Percentiles rank a stretch among this genome's conserved stretches.
These are phyloP conservation scores for Siniperca chuatsi DNA, from an alignment of 2,113 vertebrate genomes.

Conservation along the genomic window DNA sequence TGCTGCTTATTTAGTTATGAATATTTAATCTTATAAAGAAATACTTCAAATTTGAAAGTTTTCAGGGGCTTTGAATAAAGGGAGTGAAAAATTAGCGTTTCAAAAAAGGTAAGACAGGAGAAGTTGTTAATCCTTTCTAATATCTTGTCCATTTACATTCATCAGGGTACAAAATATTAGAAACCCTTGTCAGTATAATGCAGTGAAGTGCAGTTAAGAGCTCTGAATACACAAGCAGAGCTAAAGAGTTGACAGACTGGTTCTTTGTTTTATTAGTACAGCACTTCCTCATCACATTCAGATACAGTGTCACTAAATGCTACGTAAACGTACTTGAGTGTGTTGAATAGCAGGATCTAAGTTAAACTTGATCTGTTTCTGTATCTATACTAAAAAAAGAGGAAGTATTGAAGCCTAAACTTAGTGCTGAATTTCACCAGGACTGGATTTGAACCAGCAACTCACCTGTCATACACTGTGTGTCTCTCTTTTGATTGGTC, in stretches of 20 bases:
- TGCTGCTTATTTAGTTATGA: too few species aligned
- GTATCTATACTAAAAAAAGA: not conserved
- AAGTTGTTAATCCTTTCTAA: too few species aligned
- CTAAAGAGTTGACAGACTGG: not conserved
- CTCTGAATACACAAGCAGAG: not conserved
- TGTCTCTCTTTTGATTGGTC: conserved; percentile 12
- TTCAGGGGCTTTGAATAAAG: not conserved
- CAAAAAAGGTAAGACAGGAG: not conserved
- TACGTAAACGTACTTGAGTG: not conserved
- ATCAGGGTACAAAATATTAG: too few species aligned
- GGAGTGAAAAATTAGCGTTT: too few species aligned
- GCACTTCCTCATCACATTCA: not conserved
- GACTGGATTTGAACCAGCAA: not conserved
- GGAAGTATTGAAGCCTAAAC: too few species aligned
- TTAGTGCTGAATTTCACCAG: too few species aligned
- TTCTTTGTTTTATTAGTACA: not conserved
- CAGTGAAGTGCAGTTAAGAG: not conserved
- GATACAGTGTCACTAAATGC: not conserved
- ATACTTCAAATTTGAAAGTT: too few species aligned
- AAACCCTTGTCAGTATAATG: not conserved
- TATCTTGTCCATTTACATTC: too few species aligned
- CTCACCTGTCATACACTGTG: not conserved
- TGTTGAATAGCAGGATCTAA: not conserved
- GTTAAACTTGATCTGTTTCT: not conserved
- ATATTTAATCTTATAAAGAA: too few species aligned